Evolutionary conservation across 2,888 invertebrate species (phyloP).

Genomic region (Phaedon cochleariae): DNA sequence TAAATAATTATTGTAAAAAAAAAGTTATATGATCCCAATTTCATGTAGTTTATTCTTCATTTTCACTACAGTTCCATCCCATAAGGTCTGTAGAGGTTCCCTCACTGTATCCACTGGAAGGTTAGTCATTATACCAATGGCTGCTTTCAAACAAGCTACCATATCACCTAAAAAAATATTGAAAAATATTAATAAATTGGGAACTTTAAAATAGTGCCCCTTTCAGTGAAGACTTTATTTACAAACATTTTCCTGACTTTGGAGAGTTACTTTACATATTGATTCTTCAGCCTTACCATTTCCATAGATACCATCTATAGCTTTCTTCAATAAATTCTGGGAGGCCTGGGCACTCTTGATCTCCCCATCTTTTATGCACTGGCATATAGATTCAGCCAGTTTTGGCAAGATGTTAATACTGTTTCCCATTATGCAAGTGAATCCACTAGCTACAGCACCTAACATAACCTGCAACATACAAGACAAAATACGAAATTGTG

Average conservation of each 20-base stretch:
- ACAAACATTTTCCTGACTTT: no score
- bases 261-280: no score
- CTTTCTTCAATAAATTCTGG: slow-evolving; percentile 66
- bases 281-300: slow-evolving; percentile 62
- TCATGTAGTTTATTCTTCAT: slow-evolving; percentile 48
- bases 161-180: slow-evolving; percentile 66
- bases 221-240: no score
- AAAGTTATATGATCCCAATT: slow-evolving; percentile 47
- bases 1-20: not conserved
- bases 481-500: slow-evolving; percentile 58
- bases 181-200: not conserved
- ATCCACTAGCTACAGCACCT: slow-evolving; percentile 73
- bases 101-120: slow-evolving; percentile 72
- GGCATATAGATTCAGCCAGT: slow-evolving; percentile 67
- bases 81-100: slow-evolving; percentile 66
- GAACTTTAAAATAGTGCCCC: no score
- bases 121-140: slow-evolving; percentile 70
- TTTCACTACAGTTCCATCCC: slow-evolving; percentile 51
- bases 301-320: slow-evolving; percentile 64
- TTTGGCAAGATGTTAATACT: slow-evolving; percentile 74
- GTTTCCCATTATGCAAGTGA: slow-evolving; percentile 77
- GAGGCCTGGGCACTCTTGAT: slow-evolving; percentile 63
- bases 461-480: slow-evolving; percentile 67
- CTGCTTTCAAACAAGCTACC: slow-evolving; percentile 76
- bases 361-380: slow-evolving; percentile 65